A percentile compares a stretch with the other conserved stretches of the same genome.
Conservation (phyloP, 1,140 invertebrate genomes). For the Eumeta japonica region DNA sequence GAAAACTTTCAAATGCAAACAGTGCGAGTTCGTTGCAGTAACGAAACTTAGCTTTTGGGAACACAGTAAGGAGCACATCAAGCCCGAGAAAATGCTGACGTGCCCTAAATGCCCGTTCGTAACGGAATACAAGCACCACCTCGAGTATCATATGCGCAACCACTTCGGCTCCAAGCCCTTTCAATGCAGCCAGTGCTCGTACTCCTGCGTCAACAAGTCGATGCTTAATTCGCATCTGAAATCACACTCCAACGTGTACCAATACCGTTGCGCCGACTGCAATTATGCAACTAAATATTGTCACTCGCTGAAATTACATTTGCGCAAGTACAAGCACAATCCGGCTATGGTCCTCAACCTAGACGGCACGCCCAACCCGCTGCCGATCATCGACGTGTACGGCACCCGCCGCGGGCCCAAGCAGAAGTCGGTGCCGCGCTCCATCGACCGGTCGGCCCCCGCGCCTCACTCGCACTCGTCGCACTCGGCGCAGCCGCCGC, state of each 20-base stretch:
- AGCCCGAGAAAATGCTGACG: slow-evolving; percentile 84
- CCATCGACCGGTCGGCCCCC: slow-evolving; percentile 28
- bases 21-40: slow-evolving; percentile 79
- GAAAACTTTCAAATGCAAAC: slow-evolving; percentile 90
- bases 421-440: slow-evolving; percentile 56
- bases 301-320: slow-evolving; percentile 93
- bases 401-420: slow-evolving; percentile 84
- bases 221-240: slow-evolving; percentile 99
- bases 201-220: slow-evolving; percentile 97
- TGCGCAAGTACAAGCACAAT: slow-evolving; percentile 88
- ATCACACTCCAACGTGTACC: slow-evolving; percentile 95
- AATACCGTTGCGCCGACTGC: slow-evolving; percentile 93
- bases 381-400: slow-evolving; percentile 87
- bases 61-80: slow-evolving; percentile 89
- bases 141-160: slow-evolving; percentile 96
- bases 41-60: slow-evolving; percentile 93
- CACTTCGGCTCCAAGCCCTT: slow-evolving; percentile 96
- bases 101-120: slow-evolving; percentile 95
- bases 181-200: slow-evolving; percentile 89
- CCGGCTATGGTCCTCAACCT: slow-evolving; percentile 83
- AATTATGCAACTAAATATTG: slow-evolving; percentile 98
- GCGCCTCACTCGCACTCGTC: slow-evolving; percentile 17
- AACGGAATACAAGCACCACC: slow-evolving; percentile 97
- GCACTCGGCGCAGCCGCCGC: slow-evolving; percentile 22
- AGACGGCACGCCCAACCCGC: slow-evolving; percentile 82